Evolutionary conservation across 1,140 invertebrate genomes (phyloP), one percentile per base, ranked within the genome.

Genomic region (Xylocopa sonorina): DNA sequence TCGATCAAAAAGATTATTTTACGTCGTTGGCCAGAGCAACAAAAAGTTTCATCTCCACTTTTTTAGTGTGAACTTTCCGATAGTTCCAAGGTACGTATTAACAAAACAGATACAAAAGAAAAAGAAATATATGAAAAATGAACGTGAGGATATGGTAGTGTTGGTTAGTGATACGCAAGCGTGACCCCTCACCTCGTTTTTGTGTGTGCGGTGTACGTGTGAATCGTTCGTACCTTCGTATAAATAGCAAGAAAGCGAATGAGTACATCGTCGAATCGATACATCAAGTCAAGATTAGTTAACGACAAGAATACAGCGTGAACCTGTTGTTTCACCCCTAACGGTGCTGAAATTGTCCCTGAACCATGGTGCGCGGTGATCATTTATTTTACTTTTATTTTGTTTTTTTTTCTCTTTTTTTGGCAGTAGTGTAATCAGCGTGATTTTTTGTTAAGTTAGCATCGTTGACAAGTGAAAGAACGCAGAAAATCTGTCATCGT

Each of bases 91-190:
- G n/a, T 3, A 34, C 2, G 27, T 43, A 34, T 55, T n/a, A n/a
- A n/a, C n/a, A n/a, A n/a, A 57, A 76, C 50, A 21, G 34, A 67
- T 67, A 21, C 4, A 24, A 21, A 53, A 6, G 12, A 0, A 10
- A 10, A 34, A 14, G 16, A 29, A 27, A 48, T 1, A 10, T 14
- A n/a, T 24, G 16, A 24, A 18, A 32, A 24, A 4, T 24, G 48
- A 55, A 32, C 21, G 6, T 10, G 7, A 3, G 29, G 24, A n/a
- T 50, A n/a, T 41, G 66, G 51, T n/a, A 55, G 41, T 81, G 68
- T 84, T 21, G 34, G 10, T 85, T 85, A 85, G 82, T 80, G 78
- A 41, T 50, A 76, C 24, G 57, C 72, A 84, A 84, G 83, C 83
- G 82, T 85, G 83, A 81, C 74, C 68, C 73, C 73, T 78, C 74